Evolutionary conservation across 2,113 vertebrate species (phyloP), one percentile per base, ranked within the genome.

Genomic region (Corvus moneduloides): DNA sequence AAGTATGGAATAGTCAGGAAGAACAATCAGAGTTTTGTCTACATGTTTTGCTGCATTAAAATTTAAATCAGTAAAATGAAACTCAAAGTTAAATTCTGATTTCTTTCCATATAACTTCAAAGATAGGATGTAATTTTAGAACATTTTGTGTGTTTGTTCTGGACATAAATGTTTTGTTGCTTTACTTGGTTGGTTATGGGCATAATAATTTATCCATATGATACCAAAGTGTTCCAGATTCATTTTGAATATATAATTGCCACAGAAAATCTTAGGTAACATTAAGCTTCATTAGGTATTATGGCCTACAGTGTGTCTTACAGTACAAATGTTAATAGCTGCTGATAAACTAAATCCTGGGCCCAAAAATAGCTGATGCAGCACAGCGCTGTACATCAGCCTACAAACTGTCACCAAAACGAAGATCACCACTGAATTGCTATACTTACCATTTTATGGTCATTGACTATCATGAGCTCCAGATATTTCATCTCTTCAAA

Each of bases 401-500:
- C 43, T 43, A 75, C 30, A 72, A 86, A 78, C 4, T 30, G 41
- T 23, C 69, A 76, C 27, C 20, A 49, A 43, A 81, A 81, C 26
- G 22, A 85, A 82, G 28, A 77, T 49, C 80, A 73, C 5, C 30
- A 69, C 1, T 37, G 32, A 85, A 56, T 27, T 69, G 10, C 41
- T 77, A 81, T 21, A 97, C 98, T 96, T 98, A 99, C 99, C 99
- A 98, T 99, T 97, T 98, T 99, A 97, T 99, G 98, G 96, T 99
- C 99, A 93, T 98, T 99, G 96, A 99, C 99, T 97, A 99, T 99
- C 99, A 99, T 99, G 90, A 99, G 98, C 95, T 99, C 99, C 90
- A 99, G 94, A 94, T 99, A 99, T 79, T 99, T 99, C 98, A 99
- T 99, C 97, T 99, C 99, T 94, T 99, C 99, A 98, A 99, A 99